Evolutionary conservation across 2,113 vertebrate genomes (phyloP).

Genomic region (Amia ocellicauda): DNA sequence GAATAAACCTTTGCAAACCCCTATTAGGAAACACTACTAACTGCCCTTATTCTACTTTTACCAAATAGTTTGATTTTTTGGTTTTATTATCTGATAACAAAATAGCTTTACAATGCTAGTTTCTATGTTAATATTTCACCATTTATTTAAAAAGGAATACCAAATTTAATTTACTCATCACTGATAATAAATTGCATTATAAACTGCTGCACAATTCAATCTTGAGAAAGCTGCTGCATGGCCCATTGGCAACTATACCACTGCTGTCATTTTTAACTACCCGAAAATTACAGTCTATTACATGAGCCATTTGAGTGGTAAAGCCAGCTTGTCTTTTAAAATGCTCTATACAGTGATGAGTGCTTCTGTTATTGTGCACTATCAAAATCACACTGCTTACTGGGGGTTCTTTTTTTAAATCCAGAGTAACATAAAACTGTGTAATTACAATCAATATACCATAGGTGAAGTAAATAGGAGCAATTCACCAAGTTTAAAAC

Average conservation of each 20-base stretch:
- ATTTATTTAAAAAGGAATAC: too few species aligned
- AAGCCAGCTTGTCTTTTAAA: neutral
- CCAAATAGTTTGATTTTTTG: too few species aligned
- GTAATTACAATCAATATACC: neutral
- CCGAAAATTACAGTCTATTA: constrained; percentile 1
- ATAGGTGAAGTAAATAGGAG: neutral
- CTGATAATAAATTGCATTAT: too few species aligned
- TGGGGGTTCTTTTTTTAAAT: neutral
- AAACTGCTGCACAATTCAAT: too few species aligned
- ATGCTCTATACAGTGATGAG: neutral
- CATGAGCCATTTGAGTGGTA: neutral
- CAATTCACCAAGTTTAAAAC: too few species aligned
- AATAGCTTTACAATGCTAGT: too few species aligned
- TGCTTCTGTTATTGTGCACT: neutral
- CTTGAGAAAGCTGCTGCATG: neutral
- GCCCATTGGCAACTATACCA: neutral
- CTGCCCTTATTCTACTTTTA: too few species aligned
- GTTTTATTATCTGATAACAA: too few species aligned
- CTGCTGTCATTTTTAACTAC: neutral
- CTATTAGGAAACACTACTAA: too few species aligned
- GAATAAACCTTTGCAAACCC: too few species aligned
- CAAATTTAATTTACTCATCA: too few species aligned
- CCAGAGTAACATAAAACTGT: neutral
- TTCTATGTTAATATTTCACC: too few species aligned
- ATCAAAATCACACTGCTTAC: neutral